A percentile compares a stretch with the other conserved stretches of the same genome.
Evolutionary conservation across 2,797 vertebrate genomes (phyloP).

Genomic region (Brachymystax lenok): DNA sequence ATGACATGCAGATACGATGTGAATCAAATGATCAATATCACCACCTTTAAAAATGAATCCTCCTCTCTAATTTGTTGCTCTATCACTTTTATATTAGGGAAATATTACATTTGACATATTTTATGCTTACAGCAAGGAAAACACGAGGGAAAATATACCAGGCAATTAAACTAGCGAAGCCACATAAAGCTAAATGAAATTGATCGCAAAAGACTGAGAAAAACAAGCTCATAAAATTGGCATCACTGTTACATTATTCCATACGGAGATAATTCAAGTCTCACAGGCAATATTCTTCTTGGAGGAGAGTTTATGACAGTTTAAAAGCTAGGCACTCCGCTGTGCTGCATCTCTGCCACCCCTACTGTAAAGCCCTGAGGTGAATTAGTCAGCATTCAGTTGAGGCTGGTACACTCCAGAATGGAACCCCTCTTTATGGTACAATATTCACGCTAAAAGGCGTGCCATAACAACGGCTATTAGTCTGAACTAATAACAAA

Average conservation of each 20-base stretch:
- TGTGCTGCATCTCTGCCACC: not conserved
- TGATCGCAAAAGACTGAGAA: constrained; percentile 26
- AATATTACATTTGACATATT: constrained; percentile 56
- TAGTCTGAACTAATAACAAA: not conserved
- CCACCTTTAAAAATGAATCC: constrained; percentile 17
- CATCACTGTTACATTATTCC: constrained; percentile 45
- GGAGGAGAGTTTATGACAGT: constrained; percentile 25
- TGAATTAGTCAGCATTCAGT: not conserved
- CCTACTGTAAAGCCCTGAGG: not conserved
- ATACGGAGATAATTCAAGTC: constrained; percentile 23
- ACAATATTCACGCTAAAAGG: not conserved
- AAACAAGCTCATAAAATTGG: constrained; percentile 51
- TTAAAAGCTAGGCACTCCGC: constrained; percentile 26
- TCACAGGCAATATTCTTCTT: constrained; percentile 26
- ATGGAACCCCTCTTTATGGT: not conserved
- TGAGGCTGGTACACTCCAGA: constrained; percentile 1
- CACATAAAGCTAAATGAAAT: constrained; percentile 54
- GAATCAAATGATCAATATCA: constrained; percentile 15
- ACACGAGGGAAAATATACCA: constrained; percentile 54
- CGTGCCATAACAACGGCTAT: not conserved
- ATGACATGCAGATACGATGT: constrained; percentile 22
- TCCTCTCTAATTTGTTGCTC: constrained; percentile 33
- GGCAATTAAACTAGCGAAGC: constrained; percentile 55
- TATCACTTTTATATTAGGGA: constrained; percentile 37
- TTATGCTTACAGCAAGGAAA: constrained; percentile 46